Evolutionary conservation across 2,797 vertebrate species (phyloP), one percentile per base, ranked within the genome.

Genomic region (Ciconia nigra): DNA sequence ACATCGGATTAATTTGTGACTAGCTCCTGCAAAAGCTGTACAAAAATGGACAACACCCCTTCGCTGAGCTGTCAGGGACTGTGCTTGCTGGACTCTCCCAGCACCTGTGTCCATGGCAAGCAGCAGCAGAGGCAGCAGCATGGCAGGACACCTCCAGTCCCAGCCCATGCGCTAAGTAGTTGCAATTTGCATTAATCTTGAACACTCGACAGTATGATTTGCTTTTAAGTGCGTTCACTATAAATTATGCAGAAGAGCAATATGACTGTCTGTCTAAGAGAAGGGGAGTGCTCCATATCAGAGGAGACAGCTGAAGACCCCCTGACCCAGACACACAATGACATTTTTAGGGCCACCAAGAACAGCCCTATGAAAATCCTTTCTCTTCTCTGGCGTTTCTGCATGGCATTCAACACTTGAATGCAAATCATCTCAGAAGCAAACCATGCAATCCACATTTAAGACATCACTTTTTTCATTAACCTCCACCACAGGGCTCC

Each of bases 381-480:
- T 59, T 90, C 41, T 62, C 42, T 89, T 55, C 78, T 81, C 62
- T 67, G 44, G 71, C 63, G 84, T 85, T 95, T 96, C 59, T 83
- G 44, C 11, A 4, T 1, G 1, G 52, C 41, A 4, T 78, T 95
- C 52, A 89, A 82, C 55, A 62, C 66, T 70, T 2, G 8, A 82
- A 25, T 49, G 58, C 65, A 94, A 93, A 88, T 70, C 42, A 62
- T 25, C 73, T 79, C 24, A 0, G 87, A 96, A 86, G 46, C 24
- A 93, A 95, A 62, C 29, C 73, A 65, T 8, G 46, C 39, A 78
- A 81, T 78, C 54, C 9, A 20, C 62, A 62, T 70, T 90, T 66
- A 81, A 72, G 77, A 72, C 66, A 94, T 69, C 54, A 70, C 39
- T 93, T 94, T 88, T 81, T 83, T 83, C 91, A 94, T 93, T 93